Evolutionary conservation across 2,113 vertebrate genomes (phyloP), one percentile per base, ranked within the genome.

Genomic region (Clarias gariepinus): DNA sequence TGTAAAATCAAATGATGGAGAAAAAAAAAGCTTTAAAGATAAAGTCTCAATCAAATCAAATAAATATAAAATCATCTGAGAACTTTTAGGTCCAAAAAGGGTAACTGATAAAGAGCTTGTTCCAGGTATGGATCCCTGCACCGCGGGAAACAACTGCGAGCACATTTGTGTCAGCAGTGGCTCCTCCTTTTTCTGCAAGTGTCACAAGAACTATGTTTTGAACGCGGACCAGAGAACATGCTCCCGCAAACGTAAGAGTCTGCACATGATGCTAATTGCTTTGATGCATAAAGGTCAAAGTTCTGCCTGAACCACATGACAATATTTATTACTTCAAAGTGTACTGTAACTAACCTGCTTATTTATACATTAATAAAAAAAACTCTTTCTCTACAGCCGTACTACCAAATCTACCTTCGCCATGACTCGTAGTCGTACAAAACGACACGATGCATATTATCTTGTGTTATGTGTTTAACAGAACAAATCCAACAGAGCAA

Each of bases 161-260:
- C 95, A 95, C 28, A 85, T 95, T 80, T 95, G 93, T 85, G 92
- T 94, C 88, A 92, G 88, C 8, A 93, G 89, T 85, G 88, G 91
- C 0, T 89, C 88, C 4, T 94, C 86, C 0, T 91, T 92, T 28
- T 87, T 92, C 63, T 95, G 94, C 73, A 89, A 92, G 87, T 96
- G 95, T 91, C 90, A 78, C 0, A 90, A 93, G 86, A 93, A 93
- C 13, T 96, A 94, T 66, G 87, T 88, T 61, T 87, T 96, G 91
- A 95, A 94, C 60, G 83, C 90, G 85, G 94, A 96, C 83, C 58
- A 80, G 88, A 95, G 93, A 89, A 95, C 93, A 0, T 96, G 95
- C 81, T 94, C 93, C 84, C 73, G 81, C 80, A 87, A 89, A 93
- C 91, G 96, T 97, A 95, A 96, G 95, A 89, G 77, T 84, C 86